A percentile compares a stretch with the other conserved stretches of the same genome.
Evolutionary conservation across 1,140 invertebrate species (phyloP).

Genomic region (Philaenus spumarius): DNA sequence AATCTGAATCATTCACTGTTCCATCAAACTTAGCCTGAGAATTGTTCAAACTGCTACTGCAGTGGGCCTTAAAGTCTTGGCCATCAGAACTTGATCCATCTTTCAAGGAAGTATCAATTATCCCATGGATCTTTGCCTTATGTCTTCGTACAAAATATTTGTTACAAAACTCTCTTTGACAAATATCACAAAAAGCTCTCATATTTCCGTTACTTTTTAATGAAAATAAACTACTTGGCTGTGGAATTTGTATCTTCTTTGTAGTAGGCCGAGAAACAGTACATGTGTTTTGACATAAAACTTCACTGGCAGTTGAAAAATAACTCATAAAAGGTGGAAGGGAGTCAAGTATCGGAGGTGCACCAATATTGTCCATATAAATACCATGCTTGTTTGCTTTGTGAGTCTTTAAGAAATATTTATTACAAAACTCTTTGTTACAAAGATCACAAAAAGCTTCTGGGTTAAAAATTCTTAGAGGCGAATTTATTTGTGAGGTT

Average conservation of each 20-base stretch:
- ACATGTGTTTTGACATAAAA: slow-evolving; percentile 2
- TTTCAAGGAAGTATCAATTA: slow-evolving; percentile 33
- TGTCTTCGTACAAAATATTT: slow-evolving; percentile 63
- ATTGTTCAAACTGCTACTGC: neutral
- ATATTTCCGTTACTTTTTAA: slow-evolving; percentile 8
- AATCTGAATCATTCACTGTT: neutral
- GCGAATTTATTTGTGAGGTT: slow-evolving; percentile 16
- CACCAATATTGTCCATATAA: slow-evolving; percentile 53
- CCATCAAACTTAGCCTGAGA: slow-evolving; percentile 12
- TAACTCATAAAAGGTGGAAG: slow-evolving; percentile 22
- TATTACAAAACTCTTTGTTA: slow-evolving; percentile 99
- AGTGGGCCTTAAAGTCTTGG: slow-evolving; percentile 21
- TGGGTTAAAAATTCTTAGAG: slow-evolving; percentile 71
- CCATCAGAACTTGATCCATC: neutral
- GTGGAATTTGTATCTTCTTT: neutral
- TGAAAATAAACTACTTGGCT: neutral
- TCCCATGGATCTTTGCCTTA: slow-evolving; percentile 50
- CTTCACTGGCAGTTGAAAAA: slow-evolving; percentile 17
- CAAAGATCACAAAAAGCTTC: slow-evolving; percentile 95
- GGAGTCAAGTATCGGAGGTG: slow-evolving; percentile 27
- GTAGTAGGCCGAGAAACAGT: neutral
- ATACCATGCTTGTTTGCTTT: slow-evolving; percentile 93
- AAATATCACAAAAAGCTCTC: slow-evolving; percentile 47
- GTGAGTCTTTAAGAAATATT: slow-evolving; percentile 98
- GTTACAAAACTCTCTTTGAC: slow-evolving; percentile 66